Conservation (phyloP, 1,140 invertebrate genomes). For the Trichogramma pretiosum region DNA sequence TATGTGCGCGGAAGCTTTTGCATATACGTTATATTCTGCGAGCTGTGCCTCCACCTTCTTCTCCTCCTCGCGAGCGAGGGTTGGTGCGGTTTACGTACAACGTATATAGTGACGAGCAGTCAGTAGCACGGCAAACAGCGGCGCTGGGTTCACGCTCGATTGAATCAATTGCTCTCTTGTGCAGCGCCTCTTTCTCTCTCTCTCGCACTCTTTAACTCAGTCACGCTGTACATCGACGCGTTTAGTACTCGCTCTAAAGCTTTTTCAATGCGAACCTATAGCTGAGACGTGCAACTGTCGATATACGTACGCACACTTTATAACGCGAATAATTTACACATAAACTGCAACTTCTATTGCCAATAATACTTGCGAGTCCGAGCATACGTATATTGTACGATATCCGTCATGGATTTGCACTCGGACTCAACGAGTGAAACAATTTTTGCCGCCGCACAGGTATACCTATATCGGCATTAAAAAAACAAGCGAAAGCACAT, state of each 20-base stretch:
- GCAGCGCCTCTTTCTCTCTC: background rate
- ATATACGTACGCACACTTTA: background rate
- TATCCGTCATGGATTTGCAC: background rate
- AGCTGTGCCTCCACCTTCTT: slow-evolving; percentile 1
- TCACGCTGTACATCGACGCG: too few relatives aligned
- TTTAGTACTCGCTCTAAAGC: too few relatives aligned
- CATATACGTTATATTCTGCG: background rate
- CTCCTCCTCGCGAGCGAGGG: background rate
- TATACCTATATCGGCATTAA: too few relatives aligned
- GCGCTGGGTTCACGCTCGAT: too few relatives aligned
- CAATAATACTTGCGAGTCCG: background rate
- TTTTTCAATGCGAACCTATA: too few relatives aligned
- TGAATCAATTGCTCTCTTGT: slow-evolving; percentile 16
- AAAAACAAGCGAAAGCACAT: too few relatives aligned
- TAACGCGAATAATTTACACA: slow-evolving; percentile 4
- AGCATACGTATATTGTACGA: background rate
- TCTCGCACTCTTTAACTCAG: background rate
- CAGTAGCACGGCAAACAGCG: too few relatives aligned
- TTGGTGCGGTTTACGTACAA: too few relatives aligned
- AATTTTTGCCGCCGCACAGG: too few relatives aligned
- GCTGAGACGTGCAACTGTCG: background rate
- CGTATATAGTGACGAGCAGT: too few relatives aligned
- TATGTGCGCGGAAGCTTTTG: background rate
- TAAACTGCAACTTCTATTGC: slow-evolving; percentile 7
- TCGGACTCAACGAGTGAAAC: too few relatives aligned